These are phyloP conservation scores for Pluvialis apricaria DNA, from an alignment of 2,113 vertebrate genomes.

Conservation along the genomic window DNA sequence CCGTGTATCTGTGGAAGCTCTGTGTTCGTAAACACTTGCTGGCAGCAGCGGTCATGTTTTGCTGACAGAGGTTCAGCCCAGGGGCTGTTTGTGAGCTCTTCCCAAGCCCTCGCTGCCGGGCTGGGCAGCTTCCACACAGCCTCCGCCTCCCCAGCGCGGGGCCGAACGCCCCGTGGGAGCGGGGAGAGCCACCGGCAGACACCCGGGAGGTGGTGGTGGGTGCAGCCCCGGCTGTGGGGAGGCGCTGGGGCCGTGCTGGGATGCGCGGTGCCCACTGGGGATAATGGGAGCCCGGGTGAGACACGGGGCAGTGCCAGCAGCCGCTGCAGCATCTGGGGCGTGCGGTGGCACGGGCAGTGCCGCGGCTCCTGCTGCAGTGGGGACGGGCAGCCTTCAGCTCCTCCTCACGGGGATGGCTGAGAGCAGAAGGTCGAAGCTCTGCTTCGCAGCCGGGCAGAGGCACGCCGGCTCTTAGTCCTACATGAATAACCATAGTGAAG, in stretches of 20 bases:
- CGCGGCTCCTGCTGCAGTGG: neutral
- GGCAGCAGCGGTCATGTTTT: neutral
- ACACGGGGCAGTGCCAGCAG: neutral
- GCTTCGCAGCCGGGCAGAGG: neutral
- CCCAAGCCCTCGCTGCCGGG: neutral
- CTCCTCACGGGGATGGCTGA: neutral
- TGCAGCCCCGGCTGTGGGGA: neutral
- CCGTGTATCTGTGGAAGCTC: neutral
- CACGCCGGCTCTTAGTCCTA: neutral
- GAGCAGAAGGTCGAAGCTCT: neutral
- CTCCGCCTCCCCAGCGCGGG: neutral
- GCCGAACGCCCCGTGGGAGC: fast-evolving
- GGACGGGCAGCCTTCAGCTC: neutral
- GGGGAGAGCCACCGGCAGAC: neutral
- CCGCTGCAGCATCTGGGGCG: neutral
- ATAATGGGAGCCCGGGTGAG: neutral
- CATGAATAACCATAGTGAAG: neutral
- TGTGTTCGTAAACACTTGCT: neutral
- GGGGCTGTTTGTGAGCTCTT: neutral
- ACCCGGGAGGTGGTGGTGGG: neutral
- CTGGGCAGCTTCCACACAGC: neutral
- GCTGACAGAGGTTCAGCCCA: neutral
- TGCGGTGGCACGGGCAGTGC: fast-evolving
- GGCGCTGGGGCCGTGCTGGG: neutral
- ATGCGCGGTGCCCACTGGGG: neutral